These are phyloP conservation scores for Pocota personata DNA, from an alignment of 2,888 invertebrate genomes.

Conservation along the genomic window DNA sequence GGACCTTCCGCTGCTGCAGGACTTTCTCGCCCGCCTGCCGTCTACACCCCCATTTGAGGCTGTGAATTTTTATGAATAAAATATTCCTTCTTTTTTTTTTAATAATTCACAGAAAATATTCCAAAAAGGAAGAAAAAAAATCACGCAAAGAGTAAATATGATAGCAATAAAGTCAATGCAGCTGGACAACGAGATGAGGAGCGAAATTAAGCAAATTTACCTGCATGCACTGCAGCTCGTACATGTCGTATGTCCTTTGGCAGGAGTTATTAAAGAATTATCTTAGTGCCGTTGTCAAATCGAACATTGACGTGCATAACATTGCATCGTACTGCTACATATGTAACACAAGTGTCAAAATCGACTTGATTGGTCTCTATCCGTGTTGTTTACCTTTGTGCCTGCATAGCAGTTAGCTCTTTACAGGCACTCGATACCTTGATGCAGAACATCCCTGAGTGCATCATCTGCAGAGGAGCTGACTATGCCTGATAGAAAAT, in stretches of 20 bases:
- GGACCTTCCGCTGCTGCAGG: conserved; percentile 13
- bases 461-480: conserved; percentile 45
- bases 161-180: conserved; percentile 62
- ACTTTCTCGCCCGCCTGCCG: conserved; percentile 1
- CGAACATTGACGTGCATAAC: conserved; percentile 54
- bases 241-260: conserved; percentile 32
- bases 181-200: conserved; percentile 47
- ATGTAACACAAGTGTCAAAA: conserved; percentile 67
- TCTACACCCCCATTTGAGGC: conserved; percentile 3
- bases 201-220: conserved; percentile 45
- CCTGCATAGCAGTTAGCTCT: conserved; percentile 30
- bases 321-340: conserved; percentile 35
- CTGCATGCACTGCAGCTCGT: background rate
- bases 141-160: conserved; percentile 52
- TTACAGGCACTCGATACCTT: conserved; percentile 37
- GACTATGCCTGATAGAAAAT: conserved; percentile 57
- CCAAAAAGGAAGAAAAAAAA: conserved; percentile 27
- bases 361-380: conserved; percentile 62
- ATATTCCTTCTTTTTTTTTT: conserved; percentile 57
- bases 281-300: conserved; percentile 47
- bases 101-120: conserved; percentile 61
- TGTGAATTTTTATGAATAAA: conserved; percentile 66
- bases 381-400: conserved; percentile 51
- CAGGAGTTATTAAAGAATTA: conserved; percentile 68
- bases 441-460: conserved; percentile 30